A percentile compares a stretch with the other conserved stretches of the same genome.
These are phyloP conservation scores for Oncorhynchus tshawytscha DNA, from an alignment of 2,113 vertebrate species.

Conservation along the genomic window DNA sequence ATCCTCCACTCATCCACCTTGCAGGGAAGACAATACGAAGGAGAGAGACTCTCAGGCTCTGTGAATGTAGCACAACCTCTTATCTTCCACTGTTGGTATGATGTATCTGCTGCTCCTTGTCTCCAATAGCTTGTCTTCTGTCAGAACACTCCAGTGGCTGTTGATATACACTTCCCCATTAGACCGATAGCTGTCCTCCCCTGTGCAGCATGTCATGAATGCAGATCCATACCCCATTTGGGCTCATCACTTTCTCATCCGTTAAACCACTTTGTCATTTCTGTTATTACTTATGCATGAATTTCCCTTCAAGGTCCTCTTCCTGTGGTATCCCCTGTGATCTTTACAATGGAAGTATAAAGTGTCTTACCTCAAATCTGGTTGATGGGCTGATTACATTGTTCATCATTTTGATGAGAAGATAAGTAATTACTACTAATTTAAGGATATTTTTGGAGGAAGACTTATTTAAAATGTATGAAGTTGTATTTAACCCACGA, in stretches of 20 bases:
- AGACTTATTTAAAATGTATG: too few relatives aligned
- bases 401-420: too few relatives aligned
- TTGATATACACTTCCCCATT: background rate
- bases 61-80: slow-evolving; percentile 42
- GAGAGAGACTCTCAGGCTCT: background rate
- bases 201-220: background rate
- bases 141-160: background rate
- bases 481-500: too few relatives aligned
- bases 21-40: slow-evolving; percentile 5
- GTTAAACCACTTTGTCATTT: background rate
- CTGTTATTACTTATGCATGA: background rate
- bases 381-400: too few relatives aligned
- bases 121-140: background rate
- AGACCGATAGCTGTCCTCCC: background rate
- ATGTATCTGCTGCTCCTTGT: background rate
- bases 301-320: background rate
- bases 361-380: too few relatives aligned
- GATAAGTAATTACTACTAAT: background rate
- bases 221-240: background rate
- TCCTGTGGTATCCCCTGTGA: background rate
- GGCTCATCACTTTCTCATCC: background rate
- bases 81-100: slow-evolving; percentile 5
- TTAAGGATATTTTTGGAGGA: background rate
- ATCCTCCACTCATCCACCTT: slow-evolving; percentile 12
- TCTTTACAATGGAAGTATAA: background rate